Evolutionary conservation across 1,140 invertebrate species (phyloP).

Genomic region (Lepidurus packardi): DNA sequence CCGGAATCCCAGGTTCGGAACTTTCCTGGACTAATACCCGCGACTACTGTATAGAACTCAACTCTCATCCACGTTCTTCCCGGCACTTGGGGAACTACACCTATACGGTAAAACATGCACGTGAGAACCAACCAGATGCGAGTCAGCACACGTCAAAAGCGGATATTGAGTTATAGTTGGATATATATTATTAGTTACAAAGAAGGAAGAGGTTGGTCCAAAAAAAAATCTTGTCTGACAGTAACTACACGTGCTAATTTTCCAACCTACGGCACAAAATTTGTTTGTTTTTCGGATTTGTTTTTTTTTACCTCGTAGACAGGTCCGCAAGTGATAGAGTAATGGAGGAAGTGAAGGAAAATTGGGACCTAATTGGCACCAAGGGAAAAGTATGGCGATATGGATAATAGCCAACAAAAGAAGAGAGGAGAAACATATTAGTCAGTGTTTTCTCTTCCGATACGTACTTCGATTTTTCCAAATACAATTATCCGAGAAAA

Average conservation of each 20-base stretch:
- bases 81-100: no score
- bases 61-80: no score
- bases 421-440: background rate
- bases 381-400: constrained; percentile 46
- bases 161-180: no score
- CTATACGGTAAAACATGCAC: no score
- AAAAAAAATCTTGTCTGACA: background rate
- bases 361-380: constrained; percentile 31
- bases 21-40: no score
- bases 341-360: constrained; percentile 43
- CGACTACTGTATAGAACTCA: no score
- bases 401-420: background rate
- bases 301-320: constrained; percentile 53
- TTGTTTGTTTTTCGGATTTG: background rate
- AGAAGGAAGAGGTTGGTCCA: background rate
- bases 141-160: no score
- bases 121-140: no score
- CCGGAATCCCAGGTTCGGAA: no score
- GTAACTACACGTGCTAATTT: background rate
- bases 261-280: background rate
- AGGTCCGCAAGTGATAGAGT: constrained; percentile 54
- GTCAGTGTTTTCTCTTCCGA: no score
- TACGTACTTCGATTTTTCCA: no score
- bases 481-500: no score
- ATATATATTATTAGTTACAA: background rate